phyloP scores from a whole-genome alignment of 1,140 invertebrate genomes.

The Ridgeia piscesae region DNA sequence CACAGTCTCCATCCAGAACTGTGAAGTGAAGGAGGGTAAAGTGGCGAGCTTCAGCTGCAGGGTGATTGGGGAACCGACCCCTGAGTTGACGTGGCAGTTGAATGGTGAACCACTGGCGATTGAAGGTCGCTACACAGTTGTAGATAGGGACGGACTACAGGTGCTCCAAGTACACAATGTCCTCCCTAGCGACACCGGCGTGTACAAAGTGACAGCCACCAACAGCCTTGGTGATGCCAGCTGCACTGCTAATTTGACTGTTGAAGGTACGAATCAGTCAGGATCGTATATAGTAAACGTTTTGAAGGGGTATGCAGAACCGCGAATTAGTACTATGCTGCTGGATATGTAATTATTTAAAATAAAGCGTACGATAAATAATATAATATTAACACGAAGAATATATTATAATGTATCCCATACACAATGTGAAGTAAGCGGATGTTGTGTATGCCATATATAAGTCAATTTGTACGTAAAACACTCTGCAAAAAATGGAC shows the following conservation, averaged over 20 bases:
- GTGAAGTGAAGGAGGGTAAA: conserved; percentile 78
- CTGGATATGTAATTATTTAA: neutral
- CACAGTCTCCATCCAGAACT: neutral
- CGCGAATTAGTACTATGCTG: neutral
- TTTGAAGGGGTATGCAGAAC: neutral
- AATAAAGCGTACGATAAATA: neutral
- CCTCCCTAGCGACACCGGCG: conserved; percentile 43
- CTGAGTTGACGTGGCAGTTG: conserved; percentile 80
- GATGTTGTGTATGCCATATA: neutral
- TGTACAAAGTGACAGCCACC: conserved; percentile 48
- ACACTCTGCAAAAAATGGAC: too few species aligned
- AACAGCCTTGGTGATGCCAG: conserved; percentile 49
- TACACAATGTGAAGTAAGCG: neutral
- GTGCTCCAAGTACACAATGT: conserved; percentile 43
- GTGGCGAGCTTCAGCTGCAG: conserved; percentile 82
- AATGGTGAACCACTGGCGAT: conserved; percentile 42
- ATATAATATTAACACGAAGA: too few species aligned
- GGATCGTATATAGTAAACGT: neutral
- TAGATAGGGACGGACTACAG: conserved; percentile 41
- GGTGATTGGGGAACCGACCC: conserved; percentile 87
- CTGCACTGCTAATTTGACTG: conserved; percentile 44
- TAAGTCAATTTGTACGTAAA: too few species aligned
- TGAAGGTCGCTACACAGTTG: conserved; percentile 47
- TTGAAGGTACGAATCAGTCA: conserved; percentile 37
- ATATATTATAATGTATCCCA: too few species aligned